Conservation (phyloP, 2,113 vertebrate species). For the Triplophysa siluroides region DNA sequence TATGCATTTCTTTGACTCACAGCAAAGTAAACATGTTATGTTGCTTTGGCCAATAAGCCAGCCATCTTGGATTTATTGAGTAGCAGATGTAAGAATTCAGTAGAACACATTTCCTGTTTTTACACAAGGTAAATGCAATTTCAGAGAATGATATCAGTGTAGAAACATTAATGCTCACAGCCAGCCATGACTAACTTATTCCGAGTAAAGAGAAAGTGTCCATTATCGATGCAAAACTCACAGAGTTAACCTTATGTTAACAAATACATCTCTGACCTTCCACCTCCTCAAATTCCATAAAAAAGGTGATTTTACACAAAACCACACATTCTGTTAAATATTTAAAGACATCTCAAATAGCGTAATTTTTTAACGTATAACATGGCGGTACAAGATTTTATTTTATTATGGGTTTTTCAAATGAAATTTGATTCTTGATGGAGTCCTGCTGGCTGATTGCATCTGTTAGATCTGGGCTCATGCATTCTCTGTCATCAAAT, state of each 20-base stretch:
- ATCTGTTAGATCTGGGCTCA: conserved; percentile 39
- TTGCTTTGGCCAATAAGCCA: too few species aligned
- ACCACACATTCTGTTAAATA: background rate
- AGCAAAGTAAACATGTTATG: too few species aligned
- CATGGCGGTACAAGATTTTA: background rate
- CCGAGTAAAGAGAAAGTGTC: too few species aligned
- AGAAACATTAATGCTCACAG: too few species aligned
- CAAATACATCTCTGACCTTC: background rate
- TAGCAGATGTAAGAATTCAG: too few species aligned
- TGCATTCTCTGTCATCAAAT: conserved; percentile 47
- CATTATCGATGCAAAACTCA: too few species aligned
- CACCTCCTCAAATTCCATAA: background rate
- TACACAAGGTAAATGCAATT: too few species aligned
- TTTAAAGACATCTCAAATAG: background rate
- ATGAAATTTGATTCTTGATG: conserved; percentile 18
- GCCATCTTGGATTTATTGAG: too few species aligned
- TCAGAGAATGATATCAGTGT: too few species aligned
- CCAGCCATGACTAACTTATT: too few species aligned
- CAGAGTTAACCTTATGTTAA: background rate
- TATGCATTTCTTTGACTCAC: too few species aligned
- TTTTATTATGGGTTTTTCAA: conserved; percentile 26
- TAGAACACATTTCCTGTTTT: too few species aligned
- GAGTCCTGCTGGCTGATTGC: conserved; percentile 11
- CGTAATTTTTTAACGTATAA: background rate
- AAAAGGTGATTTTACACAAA: background rate